A percentile compares a stretch with the other conserved stretches of the same genome.
These are phyloP conservation scores for Notechis scutatus DNA, from an alignment of 2,113 vertebrate species.

Conservation along the genomic window DNA sequence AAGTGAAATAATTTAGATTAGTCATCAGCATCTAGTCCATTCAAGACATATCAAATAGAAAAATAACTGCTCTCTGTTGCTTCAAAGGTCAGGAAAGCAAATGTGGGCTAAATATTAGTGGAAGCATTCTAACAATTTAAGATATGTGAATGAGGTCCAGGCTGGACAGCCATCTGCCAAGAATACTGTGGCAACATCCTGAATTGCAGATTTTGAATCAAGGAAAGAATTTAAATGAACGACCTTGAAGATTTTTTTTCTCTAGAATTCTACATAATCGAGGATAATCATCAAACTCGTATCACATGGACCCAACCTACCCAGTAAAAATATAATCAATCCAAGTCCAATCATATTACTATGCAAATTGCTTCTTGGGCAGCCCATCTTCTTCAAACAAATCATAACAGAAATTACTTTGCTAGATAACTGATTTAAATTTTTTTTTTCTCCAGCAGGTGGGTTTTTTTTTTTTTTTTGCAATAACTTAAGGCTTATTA, in stretches of 20 bases:
- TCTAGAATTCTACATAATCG: background rate
- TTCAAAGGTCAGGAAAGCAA: background rate
- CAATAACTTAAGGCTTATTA: conserved; percentile 38
- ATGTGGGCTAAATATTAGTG: background rate
- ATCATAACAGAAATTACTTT: background rate
- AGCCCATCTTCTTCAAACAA: background rate
- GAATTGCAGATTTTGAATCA: background rate
- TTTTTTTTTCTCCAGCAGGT: background rate
- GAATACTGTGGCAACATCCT: background rate
- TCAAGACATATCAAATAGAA: background rate
- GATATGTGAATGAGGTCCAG: background rate
- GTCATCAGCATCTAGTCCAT: background rate
- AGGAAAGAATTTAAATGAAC: background rate
- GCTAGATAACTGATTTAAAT: conserved; percentile 20
- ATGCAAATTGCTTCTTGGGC: background rate
- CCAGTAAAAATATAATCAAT: background rate
- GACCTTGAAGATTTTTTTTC: background rate
- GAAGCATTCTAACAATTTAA: background rate
- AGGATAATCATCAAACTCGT: background rate
- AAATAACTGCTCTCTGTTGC: background rate
- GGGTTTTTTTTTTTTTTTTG: background rate
- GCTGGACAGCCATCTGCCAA: background rate
- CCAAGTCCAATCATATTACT: background rate
- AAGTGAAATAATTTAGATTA: background rate
- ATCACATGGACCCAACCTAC: background rate